Evolutionary conservation across 2,797 vertebrate species (phyloP).

Genomic region (Gobio occitaniae): DNA sequence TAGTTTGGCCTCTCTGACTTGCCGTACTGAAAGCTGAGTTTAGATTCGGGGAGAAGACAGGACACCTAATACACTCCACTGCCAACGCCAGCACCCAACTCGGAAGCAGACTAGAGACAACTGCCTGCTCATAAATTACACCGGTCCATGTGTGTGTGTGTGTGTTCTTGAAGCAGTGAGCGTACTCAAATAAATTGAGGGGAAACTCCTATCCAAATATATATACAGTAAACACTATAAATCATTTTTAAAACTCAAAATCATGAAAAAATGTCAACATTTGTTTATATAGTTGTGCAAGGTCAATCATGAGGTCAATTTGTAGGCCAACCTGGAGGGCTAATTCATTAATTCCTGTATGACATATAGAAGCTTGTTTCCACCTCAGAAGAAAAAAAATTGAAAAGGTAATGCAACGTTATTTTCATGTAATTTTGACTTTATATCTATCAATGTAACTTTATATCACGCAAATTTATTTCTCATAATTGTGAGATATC

Average conservation of each 20-base stretch:
- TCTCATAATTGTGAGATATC: not conserved
- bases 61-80: conserved; percentile 42
- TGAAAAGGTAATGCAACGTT: not conserved
- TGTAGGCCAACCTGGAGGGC: not conserved
- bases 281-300: not conserved
- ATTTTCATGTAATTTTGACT: not conserved
- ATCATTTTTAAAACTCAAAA: not conserved
- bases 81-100: conserved; percentile 55
- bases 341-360: not conserved
- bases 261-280: not conserved
- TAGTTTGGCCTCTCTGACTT: conserved; percentile 30
- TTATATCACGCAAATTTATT: not conserved
- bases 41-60: conserved; percentile 47
- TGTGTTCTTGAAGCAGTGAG: conserved; percentile 1
- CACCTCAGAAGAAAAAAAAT: not conserved
- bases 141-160: not conserved
- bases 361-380: not conserved
- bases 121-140: conserved; percentile 72
- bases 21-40: conserved; percentile 54
- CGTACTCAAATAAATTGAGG: conserved; percentile 1
- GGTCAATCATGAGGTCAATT: not conserved
- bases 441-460: not conserved
- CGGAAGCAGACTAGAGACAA: conserved; percentile 66
- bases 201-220: conserved; percentile 14
- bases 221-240: conserved; percentile 26